Conservation (phyloP, 2,888 invertebrate species). For the Tineola bisselliella region DNA sequence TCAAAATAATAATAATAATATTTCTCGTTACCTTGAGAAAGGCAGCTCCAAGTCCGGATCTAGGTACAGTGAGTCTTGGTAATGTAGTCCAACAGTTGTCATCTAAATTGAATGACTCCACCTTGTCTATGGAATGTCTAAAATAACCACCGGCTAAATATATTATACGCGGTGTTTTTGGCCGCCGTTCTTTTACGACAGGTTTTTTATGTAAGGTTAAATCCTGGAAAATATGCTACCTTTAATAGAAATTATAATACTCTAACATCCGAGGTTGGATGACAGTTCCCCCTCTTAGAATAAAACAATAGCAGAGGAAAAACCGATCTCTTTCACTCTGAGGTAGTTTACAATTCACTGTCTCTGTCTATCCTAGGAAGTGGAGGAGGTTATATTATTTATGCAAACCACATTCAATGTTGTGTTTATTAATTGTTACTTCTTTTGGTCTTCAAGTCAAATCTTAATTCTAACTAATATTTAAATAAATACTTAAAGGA, state of each 20-base stretch:
- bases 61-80: constrained; percentile 84
- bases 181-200: constrained; percentile 84
- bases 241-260: neutral
- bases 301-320: too few relatives aligned
- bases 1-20: neutral
- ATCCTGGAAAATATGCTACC: constrained; percentile 66
- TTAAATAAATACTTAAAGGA: neutral
- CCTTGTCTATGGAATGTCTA: constrained; percentile 83
- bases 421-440: too few relatives aligned
- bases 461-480: neutral
- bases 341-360: too few relatives aligned
- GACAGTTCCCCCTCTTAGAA: constrained; percentile 11
- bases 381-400: too few relatives aligned
- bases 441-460: too few relatives aligned
- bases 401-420: too few relatives aligned
- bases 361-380: too few relatives aligned
- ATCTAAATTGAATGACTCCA: constrained; percentile 90
- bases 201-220: constrained; percentile 88
- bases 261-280: too few relatives aligned
- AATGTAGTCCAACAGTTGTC: constrained; percentile 86
- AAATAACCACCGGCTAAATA: constrained; percentile 93
- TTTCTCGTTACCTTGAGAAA: constrained; percentile 72
- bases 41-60: constrained; percentile 88
- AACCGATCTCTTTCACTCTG: too few relatives aligned
- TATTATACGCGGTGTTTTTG: constrained; percentile 88